Base-by-base conservation (phyloP, 23 tunicate species). In the Halocynthia roretzi region DNA sequence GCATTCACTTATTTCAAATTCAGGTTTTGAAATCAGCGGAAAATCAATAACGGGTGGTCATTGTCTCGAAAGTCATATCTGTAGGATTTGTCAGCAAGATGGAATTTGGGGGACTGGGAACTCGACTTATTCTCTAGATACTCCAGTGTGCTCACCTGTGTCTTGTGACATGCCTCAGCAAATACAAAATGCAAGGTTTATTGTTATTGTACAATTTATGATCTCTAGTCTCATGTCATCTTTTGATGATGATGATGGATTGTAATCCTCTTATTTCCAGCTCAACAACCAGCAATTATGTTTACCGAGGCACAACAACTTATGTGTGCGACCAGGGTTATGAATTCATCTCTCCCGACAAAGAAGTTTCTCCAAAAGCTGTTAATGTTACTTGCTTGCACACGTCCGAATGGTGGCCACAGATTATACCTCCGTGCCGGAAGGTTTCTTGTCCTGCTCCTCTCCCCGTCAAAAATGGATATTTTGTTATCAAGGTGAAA, bases 261-360 rank as follows among this genome's bases (percentile, higher is more conserved):
- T n/a, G n/a, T n/a, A n/a, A n/a, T n/a, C n/a, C n/a, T n/a, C 63
- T 14, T 65, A 9, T 65, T 48, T 49, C 1, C 78, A 74, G 78
- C 48, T 74, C 62, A 8, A 64, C 55, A 74, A 50, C 78, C 15
- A 68, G 66, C 50, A 17, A 51, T 8, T 49, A 19, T 6, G 77
- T 53, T 6, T 86, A 60, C 60, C 31, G 40, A 69, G 66, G 67
- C 15, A 22, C 19, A 61, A 58, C 86, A 6, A 71, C 70, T 0
- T 92, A 86, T 53, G 72, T 54, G 44, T 92, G 98, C 62, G 87
- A 92, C 68, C n/a, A 51, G 50, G 98, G 98, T 10, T 92, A 72
- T 66, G 64, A 92, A 23, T 53, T 74, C 31, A 10, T 7, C 21
- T 8, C n/a, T 10, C 22, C 31, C 70, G 70, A 31, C 44, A 31